Conservation (phyloP, 64 coral and sea anemone genomes). For the Hydrozoanthus tunicans region DNA sequence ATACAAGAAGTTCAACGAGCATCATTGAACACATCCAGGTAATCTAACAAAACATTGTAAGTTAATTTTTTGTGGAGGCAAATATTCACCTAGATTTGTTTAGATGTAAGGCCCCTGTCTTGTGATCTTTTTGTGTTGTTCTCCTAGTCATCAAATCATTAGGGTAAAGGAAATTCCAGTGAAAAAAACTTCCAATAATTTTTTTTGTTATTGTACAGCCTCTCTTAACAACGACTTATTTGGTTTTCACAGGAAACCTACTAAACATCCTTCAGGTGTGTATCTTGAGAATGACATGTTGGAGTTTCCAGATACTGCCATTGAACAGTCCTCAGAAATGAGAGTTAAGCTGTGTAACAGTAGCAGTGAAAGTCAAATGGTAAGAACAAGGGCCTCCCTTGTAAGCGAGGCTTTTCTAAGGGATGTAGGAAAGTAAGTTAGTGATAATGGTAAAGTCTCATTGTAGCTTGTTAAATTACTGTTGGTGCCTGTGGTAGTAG, state of each 20-base stretch:
- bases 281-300: slow-evolving; percentile 31
- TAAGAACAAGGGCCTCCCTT: background rate
- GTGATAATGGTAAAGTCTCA: background rate
- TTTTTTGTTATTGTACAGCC: no score
- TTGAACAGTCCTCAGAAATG: slow-evolving; percentile 35
- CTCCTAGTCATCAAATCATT: no score
- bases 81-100: background rate
- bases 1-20: background rate
- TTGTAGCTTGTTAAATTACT: no score
- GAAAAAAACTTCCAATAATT: no score
- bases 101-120: background rate
- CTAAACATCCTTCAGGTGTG: slow-evolving; percentile 29
- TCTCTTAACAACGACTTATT: background rate
- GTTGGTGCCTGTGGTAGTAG: background rate
- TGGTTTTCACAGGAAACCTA: background rate
- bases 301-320: slow-evolving; percentile 9
- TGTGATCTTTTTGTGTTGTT: background rate
- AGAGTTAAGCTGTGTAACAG: slow-evolving; percentile 51
- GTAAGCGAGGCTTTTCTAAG: no score
- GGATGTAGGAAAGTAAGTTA: background rate
- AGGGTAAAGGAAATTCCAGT: no score
- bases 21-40: slow-evolving; percentile 20
- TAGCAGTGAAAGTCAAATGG: slow-evolving; percentile 31
- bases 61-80: background rate
- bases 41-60: background rate